phyloP scores from a whole-genome alignment of 1,140 invertebrate genomes.

The Drosophila nebulosa region DNA sequence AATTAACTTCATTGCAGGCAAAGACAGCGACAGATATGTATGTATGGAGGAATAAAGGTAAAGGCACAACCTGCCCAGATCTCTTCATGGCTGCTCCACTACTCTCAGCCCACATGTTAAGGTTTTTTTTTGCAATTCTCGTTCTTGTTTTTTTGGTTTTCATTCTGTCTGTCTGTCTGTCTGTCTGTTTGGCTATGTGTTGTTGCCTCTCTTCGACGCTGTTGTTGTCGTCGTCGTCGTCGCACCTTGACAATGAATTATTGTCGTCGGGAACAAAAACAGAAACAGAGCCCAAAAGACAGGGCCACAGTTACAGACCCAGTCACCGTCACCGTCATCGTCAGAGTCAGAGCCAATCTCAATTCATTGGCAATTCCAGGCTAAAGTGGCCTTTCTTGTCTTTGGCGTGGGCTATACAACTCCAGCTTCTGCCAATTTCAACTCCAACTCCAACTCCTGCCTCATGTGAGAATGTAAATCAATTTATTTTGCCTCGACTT shows the following conservation, averaged over 20 bases:
- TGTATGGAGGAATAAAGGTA: background rate
- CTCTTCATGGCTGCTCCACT: background rate
- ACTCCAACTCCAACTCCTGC: background rate
- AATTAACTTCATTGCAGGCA: conserved; percentile 67
- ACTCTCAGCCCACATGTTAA: conserved; percentile 54
- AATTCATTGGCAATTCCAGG: conserved; percentile 66
- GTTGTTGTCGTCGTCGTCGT: conserved; percentile 60
- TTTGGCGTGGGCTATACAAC: conserved; percentile 32
- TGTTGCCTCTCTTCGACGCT: conserved; percentile 38
- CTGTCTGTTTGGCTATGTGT: background rate
- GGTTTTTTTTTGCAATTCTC: conserved; percentile 12
- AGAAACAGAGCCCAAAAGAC: conserved; percentile 13
- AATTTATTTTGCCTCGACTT: conserved; percentile 61
- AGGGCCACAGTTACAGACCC: conserved; percentile 1
- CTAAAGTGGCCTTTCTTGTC: conserved; percentile 65
- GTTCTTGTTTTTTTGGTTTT: background rate
- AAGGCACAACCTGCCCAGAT: conserved; percentile 17
- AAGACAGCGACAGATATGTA: conserved; percentile 5
- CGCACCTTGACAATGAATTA: conserved; percentile 74
- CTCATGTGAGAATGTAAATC: conserved; percentile 52
- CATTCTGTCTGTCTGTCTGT: background rate
- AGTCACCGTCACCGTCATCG: background rate
- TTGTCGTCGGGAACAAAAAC: conserved; percentile 35
- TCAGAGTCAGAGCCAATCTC: conserved; percentile 28
- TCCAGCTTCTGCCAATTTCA: background rate